These are phyloP conservation scores for Eupsilia transversa DNA, from an alignment of 2,888 invertebrate genomes.

Conservation along the genomic window DNA sequence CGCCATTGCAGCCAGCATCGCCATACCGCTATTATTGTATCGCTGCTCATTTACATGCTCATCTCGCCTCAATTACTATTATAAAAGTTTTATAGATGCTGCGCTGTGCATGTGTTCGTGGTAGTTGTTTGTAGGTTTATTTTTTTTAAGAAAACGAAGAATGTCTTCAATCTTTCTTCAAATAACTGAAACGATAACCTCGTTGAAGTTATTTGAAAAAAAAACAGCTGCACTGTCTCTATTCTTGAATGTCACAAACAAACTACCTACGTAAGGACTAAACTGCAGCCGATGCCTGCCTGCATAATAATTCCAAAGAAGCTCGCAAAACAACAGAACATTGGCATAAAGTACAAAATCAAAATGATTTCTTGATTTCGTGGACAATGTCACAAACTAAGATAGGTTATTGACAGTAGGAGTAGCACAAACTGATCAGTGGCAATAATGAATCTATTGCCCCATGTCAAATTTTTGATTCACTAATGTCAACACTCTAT, in stretches of 20 bases:
- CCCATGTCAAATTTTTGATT: constrained; percentile 4
- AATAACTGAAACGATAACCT: neutral
- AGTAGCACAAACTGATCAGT: neutral
- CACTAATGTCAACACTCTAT: constrained; percentile 27
- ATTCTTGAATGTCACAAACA: neutral
- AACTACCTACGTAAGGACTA: neutral
- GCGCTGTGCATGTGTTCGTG: neutral
- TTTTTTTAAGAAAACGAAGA: neutral
- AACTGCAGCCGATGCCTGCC: neutral
- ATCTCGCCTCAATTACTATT: constrained; percentile 54
- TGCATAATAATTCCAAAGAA: neutral
- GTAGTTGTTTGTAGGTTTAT: neutral
- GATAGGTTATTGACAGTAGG: neutral
- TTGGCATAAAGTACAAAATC: neutral
- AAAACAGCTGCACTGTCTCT: neutral
- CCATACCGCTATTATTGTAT: constrained; percentile 40
- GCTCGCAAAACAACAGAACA: neutral
- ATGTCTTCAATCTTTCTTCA: neutral
- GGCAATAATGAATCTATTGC: neutral
- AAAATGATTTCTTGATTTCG: neutral
- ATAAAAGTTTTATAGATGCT: constrained; percentile 37
- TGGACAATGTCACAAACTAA: neutral
- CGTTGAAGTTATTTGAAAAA: neutral
- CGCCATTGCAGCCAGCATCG: constrained; percentile 44
- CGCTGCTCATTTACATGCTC: constrained; percentile 56